phyloP scores from a whole-genome alignment of 2,797 vertebrate genomes.

The Euthynnus affinis region DNA sequence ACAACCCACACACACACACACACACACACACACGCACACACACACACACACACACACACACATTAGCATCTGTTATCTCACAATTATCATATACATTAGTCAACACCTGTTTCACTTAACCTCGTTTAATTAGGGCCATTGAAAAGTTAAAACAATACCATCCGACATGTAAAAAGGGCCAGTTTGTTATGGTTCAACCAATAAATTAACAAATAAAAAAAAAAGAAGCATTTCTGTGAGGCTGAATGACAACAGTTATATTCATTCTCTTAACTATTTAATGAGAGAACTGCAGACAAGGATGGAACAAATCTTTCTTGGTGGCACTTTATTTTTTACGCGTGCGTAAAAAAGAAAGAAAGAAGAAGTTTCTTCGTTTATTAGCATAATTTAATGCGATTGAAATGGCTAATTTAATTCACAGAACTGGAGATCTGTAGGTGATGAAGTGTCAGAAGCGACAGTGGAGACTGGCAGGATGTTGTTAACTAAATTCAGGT shows the following conservation, averaged over 20 bases:
- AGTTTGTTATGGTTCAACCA: slow-evolving; percentile 69
- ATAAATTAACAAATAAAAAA: slow-evolving; percentile 57
- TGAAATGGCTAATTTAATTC: slow-evolving; percentile 55
- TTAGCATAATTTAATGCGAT: slow-evolving; percentile 18
- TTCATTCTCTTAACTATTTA: not conserved
- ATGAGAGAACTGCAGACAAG: not conserved
- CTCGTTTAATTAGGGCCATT: slow-evolving; percentile 83
- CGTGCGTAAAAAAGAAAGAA: slow-evolving; percentile 37
- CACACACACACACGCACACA: slow-evolving; percentile 31
- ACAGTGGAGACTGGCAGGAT: slow-evolving; percentile 50
- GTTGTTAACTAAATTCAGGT: slow-evolving; percentile 70
- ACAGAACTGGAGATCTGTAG: slow-evolving; percentile 26
- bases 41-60: slow-evolving; percentile 47
- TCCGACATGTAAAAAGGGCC: slow-evolving; percentile 55
- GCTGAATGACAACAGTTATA: not conserved
- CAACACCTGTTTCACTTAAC: slow-evolving; percentile 88
- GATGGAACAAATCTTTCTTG: not conserved
- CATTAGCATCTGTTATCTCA: slow-evolving; percentile 87
- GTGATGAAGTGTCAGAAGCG: slow-evolving; percentile 50
- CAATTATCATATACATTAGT: slow-evolving; percentile 90
- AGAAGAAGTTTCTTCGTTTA: not conserved
- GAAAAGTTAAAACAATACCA: slow-evolving; percentile 72
- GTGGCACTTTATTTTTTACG: slow-evolving; percentile 25
- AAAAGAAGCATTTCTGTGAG: not conserved
- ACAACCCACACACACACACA: not conserved